Conservation (phyloP, 2,797 vertebrate genomes). For the Carduelis carduelis region DNA sequence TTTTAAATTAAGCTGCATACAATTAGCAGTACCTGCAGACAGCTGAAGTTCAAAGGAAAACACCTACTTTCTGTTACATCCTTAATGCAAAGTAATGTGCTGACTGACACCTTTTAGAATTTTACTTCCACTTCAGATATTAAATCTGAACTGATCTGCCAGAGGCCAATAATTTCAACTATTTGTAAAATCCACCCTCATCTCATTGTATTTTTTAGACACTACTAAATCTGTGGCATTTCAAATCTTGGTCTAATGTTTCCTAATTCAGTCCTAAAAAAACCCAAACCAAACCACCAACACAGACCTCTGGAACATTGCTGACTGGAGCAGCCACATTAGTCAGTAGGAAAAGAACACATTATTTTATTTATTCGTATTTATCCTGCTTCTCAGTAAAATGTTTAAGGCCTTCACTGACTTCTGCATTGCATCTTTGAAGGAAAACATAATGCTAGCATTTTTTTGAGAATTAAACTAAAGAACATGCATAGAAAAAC, state of each 20-base stretch:
- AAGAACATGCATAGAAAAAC: neutral
- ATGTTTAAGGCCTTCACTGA: neutral
- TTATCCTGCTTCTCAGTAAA: neutral
- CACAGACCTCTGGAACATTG: accelerated
- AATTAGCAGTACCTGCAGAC: neutral
- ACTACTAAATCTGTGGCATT: neutral
- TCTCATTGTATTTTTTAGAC: neutral
- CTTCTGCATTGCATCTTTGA: neutral
- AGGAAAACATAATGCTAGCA: neutral
- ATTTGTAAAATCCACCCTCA: neutral
- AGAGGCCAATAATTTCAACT: neutral
- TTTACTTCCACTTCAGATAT: neutral
- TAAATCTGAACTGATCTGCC: neutral
- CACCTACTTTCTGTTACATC: neutral
- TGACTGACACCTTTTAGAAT: neutral
- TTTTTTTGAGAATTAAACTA: neutral
- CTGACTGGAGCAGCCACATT: neutral
- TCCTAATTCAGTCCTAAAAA: neutral
- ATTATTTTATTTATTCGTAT: neutral
- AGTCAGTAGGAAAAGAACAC: neutral
- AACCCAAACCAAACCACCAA: neutral
- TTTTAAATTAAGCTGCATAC: neutral
- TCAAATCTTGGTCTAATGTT: neutral
- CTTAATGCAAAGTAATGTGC: neutral
- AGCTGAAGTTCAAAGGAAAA: conserved; percentile 17